These are phyloP conservation scores for Agrotis clavis DNA, from an alignment of 2,888 invertebrate species.

Conservation along the genomic window DNA sequence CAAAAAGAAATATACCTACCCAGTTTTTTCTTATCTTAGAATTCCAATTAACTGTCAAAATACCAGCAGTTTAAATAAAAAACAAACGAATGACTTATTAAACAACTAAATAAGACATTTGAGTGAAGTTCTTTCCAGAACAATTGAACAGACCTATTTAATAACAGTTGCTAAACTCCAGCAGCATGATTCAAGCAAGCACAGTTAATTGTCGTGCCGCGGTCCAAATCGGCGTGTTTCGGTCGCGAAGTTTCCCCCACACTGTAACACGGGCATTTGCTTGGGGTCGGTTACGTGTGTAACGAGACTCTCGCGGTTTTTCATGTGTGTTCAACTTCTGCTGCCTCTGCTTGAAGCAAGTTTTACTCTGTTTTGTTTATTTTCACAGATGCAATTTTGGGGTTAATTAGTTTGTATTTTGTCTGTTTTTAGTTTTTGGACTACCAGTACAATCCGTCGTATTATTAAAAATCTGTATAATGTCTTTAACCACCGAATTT, in stretches of 20 bases:
- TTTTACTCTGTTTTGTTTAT: conserved; percentile 36
- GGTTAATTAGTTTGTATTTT: conserved; percentile 13
- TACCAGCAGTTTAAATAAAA: no score
- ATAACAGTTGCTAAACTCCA: conserved; percentile 16
- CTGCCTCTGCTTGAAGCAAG: conserved; percentile 38
- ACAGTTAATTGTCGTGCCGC: conserved; percentile 52
- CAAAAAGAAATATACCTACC: no score
- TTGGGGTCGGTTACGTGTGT: conserved; percentile 58
- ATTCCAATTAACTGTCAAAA: no score
- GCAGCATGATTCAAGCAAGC: conserved; percentile 17
- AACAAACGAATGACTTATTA: no score
- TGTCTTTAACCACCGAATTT: neutral
- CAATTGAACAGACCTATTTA: neutral
- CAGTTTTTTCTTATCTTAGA: neutral
- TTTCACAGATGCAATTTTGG: conserved; percentile 22
- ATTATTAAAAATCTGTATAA: no score
- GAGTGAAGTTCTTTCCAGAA: neutral
- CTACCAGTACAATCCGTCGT: neutral
- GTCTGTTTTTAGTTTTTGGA: neutral
- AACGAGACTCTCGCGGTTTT: conserved; percentile 62
- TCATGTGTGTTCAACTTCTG: conserved; percentile 51
- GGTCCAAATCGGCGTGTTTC: conserved; percentile 52
- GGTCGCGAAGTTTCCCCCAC: conserved; percentile 66
- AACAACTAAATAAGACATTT: no score
- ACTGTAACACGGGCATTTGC: conserved; percentile 37